phyloP scores from a whole-genome alignment of 2,113 vertebrate species.

The Ochotona curzoniae region DNA sequence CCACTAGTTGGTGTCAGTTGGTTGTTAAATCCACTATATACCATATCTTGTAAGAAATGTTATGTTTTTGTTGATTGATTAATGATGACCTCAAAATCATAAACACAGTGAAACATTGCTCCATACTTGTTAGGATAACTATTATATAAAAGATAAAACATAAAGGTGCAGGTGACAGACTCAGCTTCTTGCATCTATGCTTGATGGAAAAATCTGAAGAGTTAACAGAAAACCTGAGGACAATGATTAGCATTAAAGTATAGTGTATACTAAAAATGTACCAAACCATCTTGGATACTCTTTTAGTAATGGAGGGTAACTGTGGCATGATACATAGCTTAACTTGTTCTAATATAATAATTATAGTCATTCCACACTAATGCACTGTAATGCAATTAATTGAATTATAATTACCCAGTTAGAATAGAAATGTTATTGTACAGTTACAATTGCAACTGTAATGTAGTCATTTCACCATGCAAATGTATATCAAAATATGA shows the following conservation, averaged over 20 bases:
- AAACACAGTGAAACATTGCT: background rate
- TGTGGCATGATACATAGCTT: background rate
- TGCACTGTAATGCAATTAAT: too few relatives aligned
- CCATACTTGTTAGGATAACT: background rate
- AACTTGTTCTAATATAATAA: background rate
- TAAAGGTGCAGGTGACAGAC: background rate
- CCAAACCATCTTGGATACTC: background rate
- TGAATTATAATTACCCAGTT: too few relatives aligned
- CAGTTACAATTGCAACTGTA: too few relatives aligned
- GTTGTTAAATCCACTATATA: background rate
- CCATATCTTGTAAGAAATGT: background rate
- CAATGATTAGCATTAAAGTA: too few relatives aligned
- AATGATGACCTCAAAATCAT: background rate
- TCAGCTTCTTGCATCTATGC: background rate
- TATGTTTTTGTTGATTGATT: background rate
- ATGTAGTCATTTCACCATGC: background rate
- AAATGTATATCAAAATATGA: too few relatives aligned
- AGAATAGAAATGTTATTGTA: too few relatives aligned
- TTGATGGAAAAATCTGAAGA: background rate
- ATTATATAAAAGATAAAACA: background rate
- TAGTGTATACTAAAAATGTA: background rate
- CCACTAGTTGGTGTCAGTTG: too few relatives aligned
- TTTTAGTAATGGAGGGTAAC: background rate
- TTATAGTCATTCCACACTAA: too few relatives aligned
- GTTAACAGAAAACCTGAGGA: accelerated